phyloP scores from a whole-genome alignment of 2,888 invertebrate species.

The Lithosia quadra region DNA sequence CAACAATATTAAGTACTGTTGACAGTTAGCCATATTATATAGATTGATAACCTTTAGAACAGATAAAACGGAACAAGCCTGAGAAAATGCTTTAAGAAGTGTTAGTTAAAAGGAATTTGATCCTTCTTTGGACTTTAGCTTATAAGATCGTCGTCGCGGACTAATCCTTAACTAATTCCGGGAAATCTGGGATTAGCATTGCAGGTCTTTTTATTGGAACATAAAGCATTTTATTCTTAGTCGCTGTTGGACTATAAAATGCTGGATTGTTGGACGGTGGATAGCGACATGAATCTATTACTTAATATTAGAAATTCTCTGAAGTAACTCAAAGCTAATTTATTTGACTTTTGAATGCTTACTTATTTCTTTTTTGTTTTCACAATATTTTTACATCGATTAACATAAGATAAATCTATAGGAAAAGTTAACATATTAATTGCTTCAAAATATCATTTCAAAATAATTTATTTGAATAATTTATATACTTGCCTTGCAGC shows the following conservation, averaged over 20 bases:
- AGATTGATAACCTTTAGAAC: not conserved
- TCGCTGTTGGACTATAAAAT: too few species aligned
- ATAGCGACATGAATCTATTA: too few species aligned
- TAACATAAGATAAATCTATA: too few species aligned
- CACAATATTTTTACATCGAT: too few species aligned
- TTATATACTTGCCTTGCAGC: not conserved
- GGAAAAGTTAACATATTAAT: not conserved
- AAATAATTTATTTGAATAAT: too few species aligned
- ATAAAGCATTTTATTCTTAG: not conserved
- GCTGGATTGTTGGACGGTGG: not conserved
- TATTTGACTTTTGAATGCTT: not conserved
- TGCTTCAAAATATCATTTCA: too few species aligned
- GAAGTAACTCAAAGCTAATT: not conserved
- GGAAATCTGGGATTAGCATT: not conserved
- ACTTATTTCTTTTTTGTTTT: not conserved
- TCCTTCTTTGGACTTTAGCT: not conserved
- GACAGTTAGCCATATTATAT: not conserved
- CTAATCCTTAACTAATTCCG: not conserved
- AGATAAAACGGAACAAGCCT: not conserved
- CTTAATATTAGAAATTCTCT: too few species aligned
- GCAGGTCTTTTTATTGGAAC: not conserved
- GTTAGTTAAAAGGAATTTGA: not conserved
- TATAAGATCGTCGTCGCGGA: not conserved
- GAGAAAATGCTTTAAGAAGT: not conserved
- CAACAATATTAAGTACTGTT: conserved; percentile 3